Evolutionary conservation across 2,113 vertebrate genomes (phyloP), one percentile per base, ranked within the genome.

Genomic region (Himantopus leucocephalus): DNA sequence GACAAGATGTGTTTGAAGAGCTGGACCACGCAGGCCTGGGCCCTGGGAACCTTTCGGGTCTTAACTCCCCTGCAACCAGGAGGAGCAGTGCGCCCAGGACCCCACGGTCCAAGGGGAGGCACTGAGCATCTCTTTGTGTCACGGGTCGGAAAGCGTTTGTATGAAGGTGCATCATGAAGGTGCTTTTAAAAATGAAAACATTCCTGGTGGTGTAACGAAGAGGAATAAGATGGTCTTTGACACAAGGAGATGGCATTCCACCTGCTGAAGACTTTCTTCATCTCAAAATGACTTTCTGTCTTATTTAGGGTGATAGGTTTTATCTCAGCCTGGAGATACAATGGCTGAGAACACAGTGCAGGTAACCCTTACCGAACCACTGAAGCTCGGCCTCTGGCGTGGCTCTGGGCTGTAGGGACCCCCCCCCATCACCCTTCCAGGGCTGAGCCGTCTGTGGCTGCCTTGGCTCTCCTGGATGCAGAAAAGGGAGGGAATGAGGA

Each of bases 401-500:
- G 50, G 50, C 43, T 80, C 37, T 48, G 93, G 63, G 84, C 78
- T 85, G 10, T 68, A 63, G 88, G 68, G 39, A 24, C 2, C 45
- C 7, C 45, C 7, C 45, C 41, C 8, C 2, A 0, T 85, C 9
- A 12, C 70, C 89, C 66, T 55, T 58, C 74, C 35, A 70, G 60
- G 94, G 48, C 90, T 90, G 62, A 94, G 82, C 64, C 75, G 55
- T 50, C 55, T 26, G 48, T 78, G 62, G 71, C 85, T 91, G 21
- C 70, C 89, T 70, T 41, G 41, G 92, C 67, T 81, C n/a, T 92
- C 67, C 37, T 62, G 39, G 15, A 21, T 58, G 30, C 35, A 73
- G 80, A n/a, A 90, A 88, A 70, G 9, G 35, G 70, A 83, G 71
- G 14, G 70, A 73, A 82, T 67, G 82, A 90, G 91, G 88, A 93